phyloP scores from a whole-genome alignment of 2,888 invertebrate genomes.

The Rosalia funebris region DNA sequence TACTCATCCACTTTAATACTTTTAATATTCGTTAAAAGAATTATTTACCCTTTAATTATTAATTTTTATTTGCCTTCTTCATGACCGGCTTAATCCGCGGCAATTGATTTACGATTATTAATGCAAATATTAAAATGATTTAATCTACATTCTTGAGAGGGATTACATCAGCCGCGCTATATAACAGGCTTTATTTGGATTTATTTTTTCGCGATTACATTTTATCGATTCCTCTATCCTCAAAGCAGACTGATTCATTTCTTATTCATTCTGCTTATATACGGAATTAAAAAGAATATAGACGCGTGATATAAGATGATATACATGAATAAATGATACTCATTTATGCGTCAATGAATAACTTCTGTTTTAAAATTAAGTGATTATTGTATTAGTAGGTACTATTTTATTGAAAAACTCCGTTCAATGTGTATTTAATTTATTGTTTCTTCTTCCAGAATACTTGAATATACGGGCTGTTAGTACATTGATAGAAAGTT shows the following conservation, averaged over 20 bases:
- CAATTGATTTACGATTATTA: conserved; percentile 45
- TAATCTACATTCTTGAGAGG: conserved; percentile 16
- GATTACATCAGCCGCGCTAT: conserved; percentile 6
- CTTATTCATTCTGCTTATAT: not conserved
- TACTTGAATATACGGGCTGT: too few species aligned
- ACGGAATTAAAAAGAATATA: too few species aligned
- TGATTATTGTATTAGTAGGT: too few species aligned
- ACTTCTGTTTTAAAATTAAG: too few species aligned
- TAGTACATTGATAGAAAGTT: too few species aligned
- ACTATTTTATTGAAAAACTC: too few species aligned
- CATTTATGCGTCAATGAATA: too few species aligned
- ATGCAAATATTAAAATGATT: conserved; percentile 40
- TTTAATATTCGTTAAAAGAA: conserved; percentile 51
- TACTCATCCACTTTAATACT: conserved; percentile 49
- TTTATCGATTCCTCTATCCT: conserved; percentile 4
- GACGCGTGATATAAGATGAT: too few species aligned
- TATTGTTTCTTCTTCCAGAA: too few species aligned
- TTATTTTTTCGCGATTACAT: conserved; percentile 8
- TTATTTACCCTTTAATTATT: conserved; percentile 53
- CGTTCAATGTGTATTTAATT: too few species aligned
- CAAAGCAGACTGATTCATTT: not conserved
- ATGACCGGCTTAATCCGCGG: conserved; percentile 35
- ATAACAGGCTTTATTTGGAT: conserved; percentile 6
- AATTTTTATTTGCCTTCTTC: conserved; percentile 34
- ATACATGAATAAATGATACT: too few species aligned